A percentile compares a stretch with the other conserved stretches of the same genome.
Conservation (phyloP, 1,140 invertebrate genomes). For the Scylla paramamosain region DNA sequence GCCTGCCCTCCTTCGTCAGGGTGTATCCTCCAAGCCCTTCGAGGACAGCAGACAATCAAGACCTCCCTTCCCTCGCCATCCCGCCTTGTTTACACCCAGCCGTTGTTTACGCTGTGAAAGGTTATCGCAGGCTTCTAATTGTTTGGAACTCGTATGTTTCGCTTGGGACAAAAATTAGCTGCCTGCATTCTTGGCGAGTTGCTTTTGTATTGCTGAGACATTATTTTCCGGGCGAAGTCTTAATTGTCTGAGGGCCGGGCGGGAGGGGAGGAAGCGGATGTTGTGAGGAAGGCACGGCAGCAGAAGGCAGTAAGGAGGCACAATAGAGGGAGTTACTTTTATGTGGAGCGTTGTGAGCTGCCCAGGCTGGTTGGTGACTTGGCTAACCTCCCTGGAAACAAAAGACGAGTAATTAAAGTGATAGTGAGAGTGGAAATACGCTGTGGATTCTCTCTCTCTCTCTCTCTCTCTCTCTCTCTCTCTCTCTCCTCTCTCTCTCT, state of each 20-base stretch:
- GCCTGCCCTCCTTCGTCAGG: not conserved
- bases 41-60: too few species aligned
- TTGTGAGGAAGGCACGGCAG: not conserved
- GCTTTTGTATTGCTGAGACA: not conserved
- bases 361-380: not conserved
- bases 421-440: not conserved
- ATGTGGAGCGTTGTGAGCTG: not conserved
- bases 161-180: constrained; percentile 13
- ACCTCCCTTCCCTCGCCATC: not conserved
- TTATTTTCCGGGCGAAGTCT: constrained; percentile 1
- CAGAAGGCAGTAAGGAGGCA: not conserved
- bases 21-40: too few species aligned
- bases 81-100: constrained; percentile 3
- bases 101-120: not conserved
- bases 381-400: not conserved
- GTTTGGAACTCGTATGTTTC: not conserved
- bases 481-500: not conserved
- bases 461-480: not conserved
- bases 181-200: constrained; percentile 10
- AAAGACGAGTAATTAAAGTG: not conserved
- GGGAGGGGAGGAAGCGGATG: not conserved
- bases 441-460: not conserved
- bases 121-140: not conserved
- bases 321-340: constrained; percentile 7
- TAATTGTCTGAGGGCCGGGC: not conserved